phyloP scores from a whole-genome alignment of 2,113 vertebrate genomes.

The Atlantisia rogersi region DNA sequence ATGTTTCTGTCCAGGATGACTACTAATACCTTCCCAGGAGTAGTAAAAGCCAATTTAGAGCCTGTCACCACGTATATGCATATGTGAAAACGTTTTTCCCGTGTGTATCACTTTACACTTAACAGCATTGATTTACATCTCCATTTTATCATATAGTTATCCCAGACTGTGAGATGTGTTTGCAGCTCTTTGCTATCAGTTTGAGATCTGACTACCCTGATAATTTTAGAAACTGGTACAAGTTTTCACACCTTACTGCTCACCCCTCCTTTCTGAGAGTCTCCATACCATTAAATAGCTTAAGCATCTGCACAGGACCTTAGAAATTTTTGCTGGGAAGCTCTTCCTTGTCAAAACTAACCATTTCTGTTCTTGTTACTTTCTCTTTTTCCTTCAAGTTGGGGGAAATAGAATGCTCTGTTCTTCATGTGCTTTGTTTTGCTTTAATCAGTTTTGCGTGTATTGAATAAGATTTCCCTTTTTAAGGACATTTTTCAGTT shows the following conservation, averaged over 20 bases:
- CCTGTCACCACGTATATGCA: not conserved
- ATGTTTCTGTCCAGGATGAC: not conserved
- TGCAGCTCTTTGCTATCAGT: not conserved
- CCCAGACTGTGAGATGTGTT: not conserved
- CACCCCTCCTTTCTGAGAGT: not conserved
- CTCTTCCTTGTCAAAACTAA: not conserved
- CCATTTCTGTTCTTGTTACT: not conserved
- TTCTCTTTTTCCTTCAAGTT: not conserved
- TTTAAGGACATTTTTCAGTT: not conserved
- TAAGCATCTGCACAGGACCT: not conserved
- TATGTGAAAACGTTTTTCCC: constrained; percentile 2
- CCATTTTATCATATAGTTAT: not conserved
- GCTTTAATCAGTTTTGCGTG: not conserved
- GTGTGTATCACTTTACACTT: not conserved
- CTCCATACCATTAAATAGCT: not conserved
- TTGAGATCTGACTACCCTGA: not conserved
- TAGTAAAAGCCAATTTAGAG: not conserved
- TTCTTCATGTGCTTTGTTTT: not conserved
- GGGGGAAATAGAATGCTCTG: not conserved
- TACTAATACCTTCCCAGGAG: not conserved
- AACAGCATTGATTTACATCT: not conserved
- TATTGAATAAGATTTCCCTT: not conserved
- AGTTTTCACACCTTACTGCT: not conserved
- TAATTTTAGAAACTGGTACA: not conserved
- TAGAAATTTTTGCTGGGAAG: not conserved